Conservation (phyloP, 2,888 invertebrate genomes). For the Conomelus anceps region DNA sequence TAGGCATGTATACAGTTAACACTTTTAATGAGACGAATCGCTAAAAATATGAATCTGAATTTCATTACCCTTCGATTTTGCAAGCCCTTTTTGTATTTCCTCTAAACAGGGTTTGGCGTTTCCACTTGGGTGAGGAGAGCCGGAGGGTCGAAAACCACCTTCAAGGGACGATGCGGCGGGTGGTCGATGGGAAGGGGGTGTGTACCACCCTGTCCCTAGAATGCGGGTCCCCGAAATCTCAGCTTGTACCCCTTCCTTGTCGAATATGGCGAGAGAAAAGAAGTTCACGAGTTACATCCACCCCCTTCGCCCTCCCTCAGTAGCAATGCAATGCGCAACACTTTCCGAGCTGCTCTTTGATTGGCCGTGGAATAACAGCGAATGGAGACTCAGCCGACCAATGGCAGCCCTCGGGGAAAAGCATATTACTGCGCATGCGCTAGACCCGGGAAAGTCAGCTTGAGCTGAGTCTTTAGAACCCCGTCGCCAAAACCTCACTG, state of each 20-base stretch:
- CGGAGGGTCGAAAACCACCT: background rate
- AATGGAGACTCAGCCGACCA: background rate
- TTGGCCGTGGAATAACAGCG: background rate
- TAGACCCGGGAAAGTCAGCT: background rate
- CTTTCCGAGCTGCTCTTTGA: background rate
- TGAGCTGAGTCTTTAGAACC: slow-evolving; percentile 3
- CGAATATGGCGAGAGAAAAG: too few relatives aligned
- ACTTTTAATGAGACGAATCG: background rate
- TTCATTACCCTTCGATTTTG: background rate
- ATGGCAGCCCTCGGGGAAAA: background rate
- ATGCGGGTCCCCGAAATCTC: background rate
- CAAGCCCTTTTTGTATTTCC: background rate
- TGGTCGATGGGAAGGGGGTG: background rate
- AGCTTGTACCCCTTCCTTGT: background rate
- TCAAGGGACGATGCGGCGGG: background rate
- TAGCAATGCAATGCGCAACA: background rate
- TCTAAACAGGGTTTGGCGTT: background rate
- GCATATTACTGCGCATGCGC: background rate
- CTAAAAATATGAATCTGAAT: background rate
- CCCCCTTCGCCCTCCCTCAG: background rate
- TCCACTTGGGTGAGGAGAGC: background rate
- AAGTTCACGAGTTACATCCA: background rate
- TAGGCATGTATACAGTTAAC: background rate
- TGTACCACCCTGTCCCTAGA: background rate
- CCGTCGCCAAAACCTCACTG: slow-evolving; percentile 6